Conservation (phyloP, 2,113 vertebrate species). For the Toxotes chatareus region DNA sequence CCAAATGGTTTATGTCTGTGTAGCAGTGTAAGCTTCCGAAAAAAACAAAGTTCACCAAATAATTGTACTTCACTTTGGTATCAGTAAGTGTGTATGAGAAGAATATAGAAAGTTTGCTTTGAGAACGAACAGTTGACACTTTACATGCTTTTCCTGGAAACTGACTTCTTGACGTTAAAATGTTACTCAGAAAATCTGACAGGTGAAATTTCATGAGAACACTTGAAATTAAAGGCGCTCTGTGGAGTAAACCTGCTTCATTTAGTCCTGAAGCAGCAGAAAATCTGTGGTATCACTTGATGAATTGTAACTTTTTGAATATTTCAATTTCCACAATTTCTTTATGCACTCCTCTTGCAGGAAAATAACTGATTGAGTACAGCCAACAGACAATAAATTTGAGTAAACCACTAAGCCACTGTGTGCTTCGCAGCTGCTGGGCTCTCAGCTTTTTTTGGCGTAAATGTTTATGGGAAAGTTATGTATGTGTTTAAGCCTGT, state of each 20-base stretch:
- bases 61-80: background rate
- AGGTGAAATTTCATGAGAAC: background rate
- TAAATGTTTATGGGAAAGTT: constrained; percentile 17
- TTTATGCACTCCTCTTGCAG: background rate
- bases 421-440: constrained; percentile 37
- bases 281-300: background rate
- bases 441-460: constrained; percentile 2
- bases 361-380: background rate
- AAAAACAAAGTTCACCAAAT: background rate
- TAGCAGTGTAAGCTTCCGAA: background rate
- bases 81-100: background rate
- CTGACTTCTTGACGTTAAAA: background rate
- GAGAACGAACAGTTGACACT: background rate
- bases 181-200: background rate
- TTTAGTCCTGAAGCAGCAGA: no score
- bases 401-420: background rate
- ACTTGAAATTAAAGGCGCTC: background rate
- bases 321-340: background rate
- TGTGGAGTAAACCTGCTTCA: background rate
- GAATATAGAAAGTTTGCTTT: background rate
- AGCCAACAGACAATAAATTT: background rate
- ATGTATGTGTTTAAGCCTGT: background rate
- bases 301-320: background rate
- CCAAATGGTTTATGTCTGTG: background rate
- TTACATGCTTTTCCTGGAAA: background rate